These are phyloP conservation scores for Microplitis deprimator DNA, from an alignment of 2,888 invertebrate genomes.

Conservation along the genomic window DNA sequence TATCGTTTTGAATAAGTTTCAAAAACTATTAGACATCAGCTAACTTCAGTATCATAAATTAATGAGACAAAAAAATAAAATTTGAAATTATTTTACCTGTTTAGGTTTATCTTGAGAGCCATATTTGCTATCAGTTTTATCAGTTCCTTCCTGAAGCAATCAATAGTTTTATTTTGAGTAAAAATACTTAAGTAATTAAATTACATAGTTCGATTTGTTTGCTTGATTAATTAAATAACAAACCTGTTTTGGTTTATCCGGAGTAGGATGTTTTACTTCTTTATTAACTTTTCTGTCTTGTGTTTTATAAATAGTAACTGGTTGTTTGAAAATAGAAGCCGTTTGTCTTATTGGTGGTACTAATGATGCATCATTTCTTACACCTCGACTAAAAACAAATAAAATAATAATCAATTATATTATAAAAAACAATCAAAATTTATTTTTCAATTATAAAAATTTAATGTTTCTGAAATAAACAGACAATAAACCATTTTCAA, in stretches of 20 bases:
- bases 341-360: constrained; percentile 97
- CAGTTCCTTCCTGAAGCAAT: constrained; percentile 82
- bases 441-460: too few relatives aligned
- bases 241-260: constrained; percentile 91
- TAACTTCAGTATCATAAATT: not conserved
- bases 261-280: constrained; percentile 92
- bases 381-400: constrained; percentile 77
- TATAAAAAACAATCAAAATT: not conserved
- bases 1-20: not conserved
- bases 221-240: constrained; percentile 18
- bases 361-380: constrained; percentile 89
- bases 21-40: not conserved
- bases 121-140: constrained; percentile 90
- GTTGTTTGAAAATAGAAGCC: constrained; percentile 98
- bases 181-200: too few relatives aligned
- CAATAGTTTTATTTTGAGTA: constrained; percentile 49
- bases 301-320: constrained; percentile 95
- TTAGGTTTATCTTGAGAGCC: constrained; percentile 94
- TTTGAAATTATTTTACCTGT: constrained; percentile 75
- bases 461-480: too few relatives aligned
- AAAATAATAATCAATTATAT: constrained; percentile 10
- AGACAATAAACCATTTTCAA: too few relatives aligned
- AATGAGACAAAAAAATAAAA: constrained; percentile 52
- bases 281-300: constrained; percentile 89
- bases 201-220: too few relatives aligned